These are phyloP conservation scores for Laothoe populi DNA, from an alignment of 2,888 invertebrate species.

Conservation along the genomic window DNA sequence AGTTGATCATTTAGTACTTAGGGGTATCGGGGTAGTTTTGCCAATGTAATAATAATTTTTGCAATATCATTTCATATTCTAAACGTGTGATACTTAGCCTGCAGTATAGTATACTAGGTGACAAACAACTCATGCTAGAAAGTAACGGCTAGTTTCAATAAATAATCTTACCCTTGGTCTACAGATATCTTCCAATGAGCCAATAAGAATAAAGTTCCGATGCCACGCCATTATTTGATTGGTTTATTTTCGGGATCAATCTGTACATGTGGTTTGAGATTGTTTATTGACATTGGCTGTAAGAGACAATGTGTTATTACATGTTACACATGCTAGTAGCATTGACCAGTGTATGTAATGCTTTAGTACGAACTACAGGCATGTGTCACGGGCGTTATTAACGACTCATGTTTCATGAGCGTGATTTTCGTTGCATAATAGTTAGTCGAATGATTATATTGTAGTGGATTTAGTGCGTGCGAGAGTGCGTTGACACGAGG, in stretches of 20 bases:
- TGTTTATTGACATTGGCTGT: too few relatives aligned
- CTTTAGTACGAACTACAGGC: background rate
- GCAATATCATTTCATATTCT: constrained; percentile 55
- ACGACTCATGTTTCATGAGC: constrained; percentile 5
- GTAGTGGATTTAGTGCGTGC: constrained; percentile 44
- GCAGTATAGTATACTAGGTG: too few relatives aligned
- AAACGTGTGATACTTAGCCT: background rate
- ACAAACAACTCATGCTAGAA: too few relatives aligned
- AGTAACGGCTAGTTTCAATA: too few relatives aligned
- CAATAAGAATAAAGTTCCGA: too few relatives aligned
- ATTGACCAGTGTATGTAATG: background rate
- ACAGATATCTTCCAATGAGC: too few relatives aligned
- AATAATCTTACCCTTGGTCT: too few relatives aligned
- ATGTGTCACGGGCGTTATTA: background rate
- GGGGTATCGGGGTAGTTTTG: constrained; percentile 62
- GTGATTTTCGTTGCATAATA: constrained; percentile 54
- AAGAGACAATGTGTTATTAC: background rate
- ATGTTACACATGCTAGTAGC: background rate
- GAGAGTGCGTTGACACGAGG: constrained; percentile 41
- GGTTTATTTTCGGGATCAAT: too few relatives aligned
- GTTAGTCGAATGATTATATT: constrained; percentile 56
- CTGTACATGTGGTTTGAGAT: too few relatives aligned
- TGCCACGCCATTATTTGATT: too few relatives aligned
- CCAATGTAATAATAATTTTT: constrained; percentile 60
- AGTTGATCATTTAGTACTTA: constrained; percentile 74